These are phyloP conservation scores for Acheta domesticus DNA, from an alignment of 2,888 invertebrate genomes.

Conservation along the genomic window DNA sequence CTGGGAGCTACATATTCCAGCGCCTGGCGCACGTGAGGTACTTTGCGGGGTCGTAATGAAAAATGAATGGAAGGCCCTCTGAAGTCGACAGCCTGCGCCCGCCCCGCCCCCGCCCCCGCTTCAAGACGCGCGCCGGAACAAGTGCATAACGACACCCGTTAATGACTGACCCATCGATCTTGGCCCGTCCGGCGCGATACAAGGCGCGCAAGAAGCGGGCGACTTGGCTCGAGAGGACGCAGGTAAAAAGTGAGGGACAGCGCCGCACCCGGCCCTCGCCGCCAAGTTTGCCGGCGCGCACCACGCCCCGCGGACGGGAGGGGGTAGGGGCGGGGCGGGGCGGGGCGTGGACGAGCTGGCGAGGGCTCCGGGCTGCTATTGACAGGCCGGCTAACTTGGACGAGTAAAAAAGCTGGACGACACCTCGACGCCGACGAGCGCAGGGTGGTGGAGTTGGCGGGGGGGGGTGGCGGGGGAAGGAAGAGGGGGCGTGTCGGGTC, in stretches of 20 bases:
- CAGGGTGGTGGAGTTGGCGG: neutral
- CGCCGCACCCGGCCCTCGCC: neutral
- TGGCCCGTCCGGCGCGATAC: neutral
- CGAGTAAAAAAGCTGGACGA: neutral
- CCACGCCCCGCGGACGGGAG: too few relatives aligned
- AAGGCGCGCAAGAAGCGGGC: neutral
- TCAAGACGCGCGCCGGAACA: neutral
- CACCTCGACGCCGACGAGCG: neutral
- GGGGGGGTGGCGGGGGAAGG: neutral
- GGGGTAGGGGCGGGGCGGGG: too few relatives aligned
- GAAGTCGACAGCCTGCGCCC: too few relatives aligned
- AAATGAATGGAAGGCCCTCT: too few relatives aligned
- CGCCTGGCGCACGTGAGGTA: too few relatives aligned
- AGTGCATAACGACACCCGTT: neutral
- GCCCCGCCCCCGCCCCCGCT: too few relatives aligned
- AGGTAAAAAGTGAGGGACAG: neutral
- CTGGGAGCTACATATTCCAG: too few relatives aligned
- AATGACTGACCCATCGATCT: conserved; percentile 9
- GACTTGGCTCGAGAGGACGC: neutral
- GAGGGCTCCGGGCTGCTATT: neutral
- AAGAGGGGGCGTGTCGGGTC: neutral
- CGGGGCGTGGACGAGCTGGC: neutral
- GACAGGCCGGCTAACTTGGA: neutral
- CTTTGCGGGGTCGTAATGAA: too few relatives aligned
- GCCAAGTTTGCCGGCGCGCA: neutral